Conservation (phyloP, 2,797 vertebrate species). For the Pogoniulus pusillus region DNA sequence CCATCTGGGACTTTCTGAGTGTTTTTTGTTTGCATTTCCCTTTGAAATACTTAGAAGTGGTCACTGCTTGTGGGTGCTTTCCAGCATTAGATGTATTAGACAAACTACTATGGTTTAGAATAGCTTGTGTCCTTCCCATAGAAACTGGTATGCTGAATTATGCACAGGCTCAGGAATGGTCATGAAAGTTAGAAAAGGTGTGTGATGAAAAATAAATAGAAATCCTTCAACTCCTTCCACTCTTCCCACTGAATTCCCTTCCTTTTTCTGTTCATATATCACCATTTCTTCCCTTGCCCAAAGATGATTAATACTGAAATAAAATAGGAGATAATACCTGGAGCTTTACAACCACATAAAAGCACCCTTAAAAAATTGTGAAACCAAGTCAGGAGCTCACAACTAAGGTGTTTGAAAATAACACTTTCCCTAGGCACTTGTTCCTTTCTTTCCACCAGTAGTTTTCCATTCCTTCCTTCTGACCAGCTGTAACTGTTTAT, state of each 20-base stretch:
- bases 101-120: background rate
- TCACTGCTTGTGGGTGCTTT: background rate
- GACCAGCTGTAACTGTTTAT: background rate
- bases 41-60: background rate
- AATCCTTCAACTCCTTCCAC: background rate
- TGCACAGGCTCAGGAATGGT: background rate
- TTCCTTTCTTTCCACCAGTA: background rate
- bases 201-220: background rate
- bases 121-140: background rate
- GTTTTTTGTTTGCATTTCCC: background rate
- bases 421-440: background rate
- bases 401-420: background rate
- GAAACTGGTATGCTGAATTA: background rate
- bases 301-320: background rate
- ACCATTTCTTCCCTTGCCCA: background rate
- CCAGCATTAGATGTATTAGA: background rate
- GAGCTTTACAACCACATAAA: background rate
- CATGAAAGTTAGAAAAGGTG: background rate
- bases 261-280: background rate
- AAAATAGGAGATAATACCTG: background rate
- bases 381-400: background rate
- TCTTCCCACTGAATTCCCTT: background rate
- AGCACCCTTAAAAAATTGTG: background rate
- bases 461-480: background rate
- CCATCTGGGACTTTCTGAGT: background rate